Base-by-base conservation (phyloP, 2,888 invertebrate genomes). In the Tanytarsus gracilentus region DNA sequence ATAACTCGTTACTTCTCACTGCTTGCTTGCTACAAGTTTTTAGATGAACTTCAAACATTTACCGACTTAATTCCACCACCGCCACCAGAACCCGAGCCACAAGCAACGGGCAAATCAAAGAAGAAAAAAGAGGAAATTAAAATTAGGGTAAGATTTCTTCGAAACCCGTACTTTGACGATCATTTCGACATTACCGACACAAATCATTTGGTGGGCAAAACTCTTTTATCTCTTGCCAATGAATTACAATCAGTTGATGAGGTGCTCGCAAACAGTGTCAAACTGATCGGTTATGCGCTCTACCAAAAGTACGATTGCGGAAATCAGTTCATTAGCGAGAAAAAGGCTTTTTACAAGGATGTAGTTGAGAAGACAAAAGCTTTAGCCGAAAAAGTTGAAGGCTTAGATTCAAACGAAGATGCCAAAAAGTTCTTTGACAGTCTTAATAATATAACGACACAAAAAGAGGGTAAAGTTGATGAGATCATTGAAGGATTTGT, bases 171-270 rank as follows among this genome's bases (percentile, higher is more conserved):
- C 70, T 85, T 86, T 73, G 95, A 96, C 75, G 87, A 90, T 68
- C 94, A 96, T 72, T 92, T 93, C 75, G 93, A 93, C 73, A 77
- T 95, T 18, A 79, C 73, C 62, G 84, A 89, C 65, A 79, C 84
- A 5, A 71, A 78, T 25, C 78, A 82, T 68, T 75, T 91, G 39
- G 77, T 88, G 52, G 95, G 95, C 0, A 96, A 96, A 76, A 88
- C 92, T 2, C 73, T 96, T 53, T 76, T 78, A 30, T 33, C 26
- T 27, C 25, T 60, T 3, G 60, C 50, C 36, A 50, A 60, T 48
- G 58, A 58, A 29, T 29, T 48, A 3, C 25, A 39, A 11, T 8
- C 26, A 26, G 21, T 11, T 21, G 23, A 44, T 48, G 73, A 63
- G 68, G 74, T 60, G 75, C 81, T 64, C 69, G 75, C 62, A 63